Conservation (phyloP, 2,797 vertebrate genomes). For the Apogon hyalosoma region DNA sequence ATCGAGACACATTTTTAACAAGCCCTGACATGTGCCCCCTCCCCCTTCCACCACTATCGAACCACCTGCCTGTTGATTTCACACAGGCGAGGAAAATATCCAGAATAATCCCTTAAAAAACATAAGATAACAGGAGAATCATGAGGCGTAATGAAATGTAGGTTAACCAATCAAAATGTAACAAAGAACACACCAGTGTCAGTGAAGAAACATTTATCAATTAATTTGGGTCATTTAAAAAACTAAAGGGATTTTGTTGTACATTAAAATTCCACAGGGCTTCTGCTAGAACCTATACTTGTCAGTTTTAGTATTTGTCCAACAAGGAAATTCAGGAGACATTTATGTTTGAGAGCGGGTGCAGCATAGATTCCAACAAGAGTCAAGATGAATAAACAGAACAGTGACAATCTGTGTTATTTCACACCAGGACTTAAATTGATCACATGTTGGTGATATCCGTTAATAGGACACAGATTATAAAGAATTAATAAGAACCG, state of each 20-base stretch:
- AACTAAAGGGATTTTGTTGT: neutral
- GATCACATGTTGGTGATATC: conserved; percentile 21
- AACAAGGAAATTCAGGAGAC: neutral
- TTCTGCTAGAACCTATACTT: neutral
- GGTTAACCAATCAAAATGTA: neutral
- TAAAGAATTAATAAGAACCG: conserved; percentile 21
- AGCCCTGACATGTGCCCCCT: conserved; percentile 37
- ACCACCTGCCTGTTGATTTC: conserved; percentile 17
- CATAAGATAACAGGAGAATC: neutral
- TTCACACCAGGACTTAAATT: conserved; percentile 39
- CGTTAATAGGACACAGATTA: conserved; percentile 19
- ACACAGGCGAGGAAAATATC: conserved; percentile 4
- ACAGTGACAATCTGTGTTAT: conserved; percentile 36
- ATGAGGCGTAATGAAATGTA: neutral
- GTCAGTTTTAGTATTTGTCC: conserved; percentile 1
- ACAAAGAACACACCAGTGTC: neutral
- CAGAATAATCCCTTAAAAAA: conserved; percentile 4
- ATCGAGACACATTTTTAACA: conserved; percentile 48
- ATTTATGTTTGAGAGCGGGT: neutral
- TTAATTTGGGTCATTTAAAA: neutral
- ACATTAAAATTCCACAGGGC: too few species aligned
- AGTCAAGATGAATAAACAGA: conserved; percentile 19
- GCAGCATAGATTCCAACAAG: conserved; percentile 7
- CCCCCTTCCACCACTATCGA: neutral
- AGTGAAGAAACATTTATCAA: neutral